Percentiles rank a stretch among this genome's conserved stretches.
Conservation (phyloP, 2,113 vertebrate genomes). For the Pluvialis apricaria region DNA sequence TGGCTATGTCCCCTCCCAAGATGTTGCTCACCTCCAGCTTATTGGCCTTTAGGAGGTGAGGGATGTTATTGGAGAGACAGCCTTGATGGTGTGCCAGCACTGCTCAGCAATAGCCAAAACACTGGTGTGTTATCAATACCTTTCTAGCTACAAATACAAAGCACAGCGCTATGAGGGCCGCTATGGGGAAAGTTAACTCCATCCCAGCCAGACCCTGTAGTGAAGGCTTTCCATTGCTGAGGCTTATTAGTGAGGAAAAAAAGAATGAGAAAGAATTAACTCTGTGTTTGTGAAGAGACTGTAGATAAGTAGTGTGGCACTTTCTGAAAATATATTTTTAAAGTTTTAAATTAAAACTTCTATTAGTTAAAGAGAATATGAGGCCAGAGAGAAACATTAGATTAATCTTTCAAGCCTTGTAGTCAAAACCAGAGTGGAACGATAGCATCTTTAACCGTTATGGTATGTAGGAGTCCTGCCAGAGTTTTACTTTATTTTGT, state of each 20-base stretch:
- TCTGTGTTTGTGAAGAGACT: not conserved
- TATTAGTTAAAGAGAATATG: not conserved
- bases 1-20: too few relatives aligned
- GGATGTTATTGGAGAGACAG: too few relatives aligned
- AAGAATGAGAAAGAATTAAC: not conserved
- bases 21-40: too few relatives aligned
- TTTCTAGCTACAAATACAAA: too few relatives aligned
- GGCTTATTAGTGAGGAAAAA: not conserved
- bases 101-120: too few relatives aligned
- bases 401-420: not conserved
- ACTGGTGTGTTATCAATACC: too few relatives aligned
- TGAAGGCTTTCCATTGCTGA: not conserved
- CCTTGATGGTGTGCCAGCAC: not conserved
- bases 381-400: not conserved
- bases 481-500: not conserved
- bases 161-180: too few relatives aligned
- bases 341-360: not conserved
- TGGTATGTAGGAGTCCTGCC: not conserved
- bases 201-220: not conserved
- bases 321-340: not conserved
- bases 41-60: too few relatives aligned
- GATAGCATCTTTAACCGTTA: not conserved
- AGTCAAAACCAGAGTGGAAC: not conserved
- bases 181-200: too few relatives aligned
- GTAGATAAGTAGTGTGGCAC: not conserved